Evolutionary conservation across 1,140 invertebrate species (phyloP), one percentile per base, ranked within the genome.

Genomic region (Bradysia coprophila): DNA sequence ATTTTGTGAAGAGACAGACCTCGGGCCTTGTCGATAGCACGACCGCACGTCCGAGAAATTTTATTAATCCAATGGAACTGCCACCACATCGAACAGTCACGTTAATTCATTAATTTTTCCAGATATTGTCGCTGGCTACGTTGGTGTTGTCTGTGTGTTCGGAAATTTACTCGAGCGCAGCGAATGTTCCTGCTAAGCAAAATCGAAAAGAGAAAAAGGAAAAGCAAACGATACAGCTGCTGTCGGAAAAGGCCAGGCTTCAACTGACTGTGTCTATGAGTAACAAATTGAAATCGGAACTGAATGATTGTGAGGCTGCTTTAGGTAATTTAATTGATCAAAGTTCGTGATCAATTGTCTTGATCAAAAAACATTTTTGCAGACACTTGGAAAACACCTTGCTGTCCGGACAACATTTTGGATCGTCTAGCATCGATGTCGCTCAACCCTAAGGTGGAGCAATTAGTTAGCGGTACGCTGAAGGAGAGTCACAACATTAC

Each of bases 351-450:
- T 42, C 9, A 11, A 23, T 16, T 24, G 9, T 5, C n/a, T 40
- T 21, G 3, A 40, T 4, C 5, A 23, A 11, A 23, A 21, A n/a
- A 21, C 13, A 23, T 40, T 38, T 11, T 46, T 45, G 0, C 22
- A 61, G 58, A 46, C 8, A 48, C 40, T 10, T 59, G 58, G 56
- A 59, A 55, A 44, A 39, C 54, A 3, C 55, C 55, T 2, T 48
- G 47, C 3, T 34, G 59, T 36, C 50, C 55, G 0, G 49, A 51
- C 8, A 51, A 55, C 19, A 47, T 61, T 5, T 55, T 49, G 43
- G 57, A 58, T 1, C 56, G 55, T 40, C 55, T 61, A 54, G 50
- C 57, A 23, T 54, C 57, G 38, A 54, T 61, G 52, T 60, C 57
- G 18, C 40, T 61, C 1, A 61, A 55, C 31, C 56, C 57, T 4